These are phyloP conservation scores for Salarias fasciatus DNA, from an alignment of 2,797 vertebrate genomes.

Conservation along the genomic window DNA sequence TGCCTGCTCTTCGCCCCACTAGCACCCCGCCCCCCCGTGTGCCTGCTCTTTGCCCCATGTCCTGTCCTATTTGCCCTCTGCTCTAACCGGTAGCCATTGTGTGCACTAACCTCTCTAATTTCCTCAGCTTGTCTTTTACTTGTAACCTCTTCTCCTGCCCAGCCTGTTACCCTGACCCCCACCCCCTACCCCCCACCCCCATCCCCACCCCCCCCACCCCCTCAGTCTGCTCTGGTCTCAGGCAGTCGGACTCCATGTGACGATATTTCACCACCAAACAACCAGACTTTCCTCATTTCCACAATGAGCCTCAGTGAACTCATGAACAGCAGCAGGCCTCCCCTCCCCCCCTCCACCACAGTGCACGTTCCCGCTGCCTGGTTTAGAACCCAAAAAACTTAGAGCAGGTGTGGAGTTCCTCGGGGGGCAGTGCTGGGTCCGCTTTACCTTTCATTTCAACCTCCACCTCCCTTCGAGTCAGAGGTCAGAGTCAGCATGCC, in stretches of 20 bases:
- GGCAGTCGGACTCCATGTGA: constrained; percentile 49
- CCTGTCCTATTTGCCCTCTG: constrained; percentile 69
- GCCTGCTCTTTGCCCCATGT: constrained; percentile 66
- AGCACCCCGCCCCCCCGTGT: constrained; percentile 65
- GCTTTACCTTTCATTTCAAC: too few species aligned
- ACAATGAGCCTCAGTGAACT: constrained; percentile 38
- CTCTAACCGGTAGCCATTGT: constrained; percentile 73
- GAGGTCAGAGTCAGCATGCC: too few species aligned
- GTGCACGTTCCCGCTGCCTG: too few species aligned
- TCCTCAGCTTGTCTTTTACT: constrained; percentile 74
- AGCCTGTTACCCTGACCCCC: too few species aligned
- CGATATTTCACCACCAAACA: too few species aligned
- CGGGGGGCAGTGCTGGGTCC: too few species aligned
- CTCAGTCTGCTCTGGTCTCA: constrained; percentile 36
- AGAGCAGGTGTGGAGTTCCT: too few species aligned
- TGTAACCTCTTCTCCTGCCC: constrained; percentile 67
- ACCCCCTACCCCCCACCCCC: constrained; percentile 7
- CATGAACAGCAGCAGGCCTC: constrained; percentile 32
- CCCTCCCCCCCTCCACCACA: constrained; percentile 5
- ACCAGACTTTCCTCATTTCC: too few species aligned
- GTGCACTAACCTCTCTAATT: constrained; percentile 79
- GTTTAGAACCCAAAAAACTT: too few species aligned
- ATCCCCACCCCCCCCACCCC: constrained; percentile 33
- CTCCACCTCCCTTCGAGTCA: too few species aligned
- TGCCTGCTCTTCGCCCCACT: too few species aligned